Evolutionary conservation across 2,113 vertebrate genomes (phyloP), one percentile per base, ranked within the genome.

Genomic region (Nannobrachium achirus): DNA sequence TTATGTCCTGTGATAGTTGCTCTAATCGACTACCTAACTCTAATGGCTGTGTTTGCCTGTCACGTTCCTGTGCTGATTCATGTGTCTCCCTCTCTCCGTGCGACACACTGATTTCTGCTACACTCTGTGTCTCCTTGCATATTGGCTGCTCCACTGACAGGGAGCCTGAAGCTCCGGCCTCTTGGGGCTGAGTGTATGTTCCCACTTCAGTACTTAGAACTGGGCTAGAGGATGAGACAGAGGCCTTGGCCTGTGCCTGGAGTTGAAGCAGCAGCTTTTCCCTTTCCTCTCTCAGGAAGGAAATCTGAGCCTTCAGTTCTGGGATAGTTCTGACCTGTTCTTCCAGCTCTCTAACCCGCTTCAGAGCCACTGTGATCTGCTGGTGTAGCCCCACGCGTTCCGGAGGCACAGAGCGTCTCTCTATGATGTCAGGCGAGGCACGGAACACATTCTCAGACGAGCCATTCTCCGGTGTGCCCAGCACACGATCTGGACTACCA

Each of bases 331-430:
- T 91, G 56, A 89, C 87, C 71, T 86, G 73, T 8, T 92, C 90
- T 75, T 93, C 71, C 1, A 93, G 82, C 66, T 93, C 93, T 20
- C 94, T 82, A 56, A 92, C 92, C 52, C 90, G 86, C 72, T 88
- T 91, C 0, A 77, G 16, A 0, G 91, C 91, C 3, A 81, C 87
- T 0, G 86, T 92, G 64, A 93, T 91, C 80, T 94, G 92, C 58
- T 93, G 89, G 65, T 89, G 85, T 79, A 89, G 80, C 11, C 66
- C 83, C 41, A 78, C 57, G 48, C 71, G 19, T 72, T 94, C 92
- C 60, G 66, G 83, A 0, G 84, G 19, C 69, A 85, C 13, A 11
- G 57, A 19, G 2, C 42, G 39, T 71, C 83, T 18, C 78, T 92
- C 80, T 25, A 86, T 72, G 9, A 88, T 73, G 18, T 94, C 92